Percentiles rank a stretch among this genome's conserved stretches.
Evolutionary conservation across 2,888 invertebrate species (phyloP).

Genomic region (Apoderus coryli): DNA sequence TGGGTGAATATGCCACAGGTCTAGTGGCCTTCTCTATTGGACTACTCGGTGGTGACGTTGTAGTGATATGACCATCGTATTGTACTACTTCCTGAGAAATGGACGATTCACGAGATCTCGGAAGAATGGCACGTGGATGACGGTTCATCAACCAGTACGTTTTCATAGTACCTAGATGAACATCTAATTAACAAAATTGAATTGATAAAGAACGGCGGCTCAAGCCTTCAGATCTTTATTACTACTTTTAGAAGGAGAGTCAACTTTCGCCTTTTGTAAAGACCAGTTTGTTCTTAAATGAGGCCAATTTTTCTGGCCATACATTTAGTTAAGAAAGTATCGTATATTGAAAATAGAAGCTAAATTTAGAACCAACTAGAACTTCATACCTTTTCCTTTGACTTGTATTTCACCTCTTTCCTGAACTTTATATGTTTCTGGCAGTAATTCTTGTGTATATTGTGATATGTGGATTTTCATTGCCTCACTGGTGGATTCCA

Average conservation of each 20-base stretch:
- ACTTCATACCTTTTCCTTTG: constrained; percentile 75
- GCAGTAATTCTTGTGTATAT: constrained; percentile 64
- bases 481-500: constrained; percentile 85
- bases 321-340: not conserved
- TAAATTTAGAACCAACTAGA: not conserved
- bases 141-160: constrained; percentile 75
- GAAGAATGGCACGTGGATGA: constrained; percentile 44
- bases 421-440: constrained; percentile 55
- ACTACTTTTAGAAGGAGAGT: too few species aligned
- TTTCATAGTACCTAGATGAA: constrained; percentile 57
- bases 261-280: too few species aligned
- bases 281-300: too few species aligned
- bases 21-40: constrained; percentile 33
- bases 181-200: constrained; percentile 3
- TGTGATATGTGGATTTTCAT: constrained; percentile 94
- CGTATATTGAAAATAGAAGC: not conserved
- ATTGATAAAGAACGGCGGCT: too few species aligned
- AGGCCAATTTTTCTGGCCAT: not conserved
- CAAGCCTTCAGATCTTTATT: too few species aligned
- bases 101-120: constrained; percentile 21
- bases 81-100: constrained; percentile 10
- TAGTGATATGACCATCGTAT: too few species aligned
- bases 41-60: constrained; percentile 5
- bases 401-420: constrained; percentile 77
- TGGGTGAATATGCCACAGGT: constrained; percentile 56